Evolutionary conservation across 1,140 invertebrate species (phyloP).

Genomic region (Muscidifurax raptorellus): DNA sequence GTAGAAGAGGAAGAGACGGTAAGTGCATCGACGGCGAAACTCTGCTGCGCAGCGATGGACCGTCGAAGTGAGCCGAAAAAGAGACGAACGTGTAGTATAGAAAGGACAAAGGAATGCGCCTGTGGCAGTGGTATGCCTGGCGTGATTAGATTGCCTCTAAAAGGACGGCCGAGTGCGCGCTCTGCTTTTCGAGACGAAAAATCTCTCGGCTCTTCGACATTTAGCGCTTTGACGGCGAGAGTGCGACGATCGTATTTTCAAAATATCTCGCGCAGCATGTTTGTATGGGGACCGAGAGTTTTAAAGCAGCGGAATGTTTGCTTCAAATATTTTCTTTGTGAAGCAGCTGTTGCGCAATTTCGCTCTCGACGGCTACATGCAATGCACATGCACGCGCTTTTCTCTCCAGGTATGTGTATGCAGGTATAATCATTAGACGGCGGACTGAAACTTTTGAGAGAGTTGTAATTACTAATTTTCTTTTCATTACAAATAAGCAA

Average conservation of each 20-base stretch:
- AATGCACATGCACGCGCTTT: too few species aligned
- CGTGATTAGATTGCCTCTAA: constrained; percentile 30
- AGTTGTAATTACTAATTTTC: neutral
- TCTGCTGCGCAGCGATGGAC: neutral
- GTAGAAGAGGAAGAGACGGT: constrained; percentile 1
- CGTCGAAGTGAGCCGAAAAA: constrained; percentile 30
- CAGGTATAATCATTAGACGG: too few species aligned
- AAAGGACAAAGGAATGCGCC: constrained; percentile 17
- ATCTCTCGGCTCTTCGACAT: neutral
- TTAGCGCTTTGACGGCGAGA: neutral
- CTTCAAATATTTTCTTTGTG: neutral
- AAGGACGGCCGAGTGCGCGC: neutral
- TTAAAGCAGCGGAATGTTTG: neutral
- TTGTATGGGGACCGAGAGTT: too few species aligned
- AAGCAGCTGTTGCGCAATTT: neutral
- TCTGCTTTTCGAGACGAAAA: neutral
- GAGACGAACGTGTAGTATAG: neutral
- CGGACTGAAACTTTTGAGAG: neutral
- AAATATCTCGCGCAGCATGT: neutral
- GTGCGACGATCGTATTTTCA: neutral
- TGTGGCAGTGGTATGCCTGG: neutral
- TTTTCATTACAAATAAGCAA: too few species aligned
- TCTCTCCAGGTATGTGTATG: too few species aligned
- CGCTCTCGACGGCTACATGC: neutral
- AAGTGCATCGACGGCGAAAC: constrained; percentile 1